Evolutionary conservation across 2,888 invertebrate species (phyloP).

Genomic region (Digitonthophagus gazella): DNA sequence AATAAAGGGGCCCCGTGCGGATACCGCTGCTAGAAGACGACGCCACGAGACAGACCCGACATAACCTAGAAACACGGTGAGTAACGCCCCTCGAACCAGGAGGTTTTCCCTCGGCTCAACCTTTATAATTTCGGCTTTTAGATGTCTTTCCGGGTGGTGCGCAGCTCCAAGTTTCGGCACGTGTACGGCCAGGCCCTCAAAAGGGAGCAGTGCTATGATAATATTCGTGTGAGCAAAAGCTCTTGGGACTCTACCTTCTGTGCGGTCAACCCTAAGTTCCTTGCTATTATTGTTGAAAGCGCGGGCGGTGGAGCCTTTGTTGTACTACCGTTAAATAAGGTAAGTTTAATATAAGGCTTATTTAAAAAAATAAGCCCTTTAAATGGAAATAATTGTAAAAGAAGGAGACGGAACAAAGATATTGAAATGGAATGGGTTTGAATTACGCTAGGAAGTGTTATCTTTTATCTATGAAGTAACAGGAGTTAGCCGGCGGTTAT

Average conservation of each 20-base stretch:
- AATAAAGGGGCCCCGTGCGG: background rate
- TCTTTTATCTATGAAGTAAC: background rate
- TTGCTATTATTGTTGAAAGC: conserved; percentile 96
- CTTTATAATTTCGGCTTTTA: conserved; percentile 43
- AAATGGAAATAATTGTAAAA: conserved; percentile 2
- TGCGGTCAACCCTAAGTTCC: conserved; percentile 96
- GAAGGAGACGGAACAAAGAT: background rate
- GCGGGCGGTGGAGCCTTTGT: conserved; percentile 96
- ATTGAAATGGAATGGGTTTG: background rate
- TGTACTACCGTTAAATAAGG: conserved; percentile 91
- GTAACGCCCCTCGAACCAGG: conserved; percentile 49
- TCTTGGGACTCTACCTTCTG: conserved; percentile 99
- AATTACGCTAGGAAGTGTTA: background rate
- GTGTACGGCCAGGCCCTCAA: conserved; percentile 87
- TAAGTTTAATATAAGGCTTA: conserved; percentile 46
- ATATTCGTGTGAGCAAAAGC: conserved; percentile 94
- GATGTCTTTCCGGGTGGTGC: conserved; percentile 96
- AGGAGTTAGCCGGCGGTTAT: no score
- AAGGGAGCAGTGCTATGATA: conserved; percentile 97
- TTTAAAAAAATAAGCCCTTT: background rate
- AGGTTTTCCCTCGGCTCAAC: conserved; percentile 42
- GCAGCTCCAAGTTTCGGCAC: conserved; percentile 97
- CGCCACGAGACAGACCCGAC: conserved; percentile 2
- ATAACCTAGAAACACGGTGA: background rate
- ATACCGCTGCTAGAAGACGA: background rate